Percentiles rank a stretch among this genome's conserved stretches.
phyloP scores from a whole-genome alignment of 2,888 invertebrate genomes.

The Carpatolechia fugitivella region DNA sequence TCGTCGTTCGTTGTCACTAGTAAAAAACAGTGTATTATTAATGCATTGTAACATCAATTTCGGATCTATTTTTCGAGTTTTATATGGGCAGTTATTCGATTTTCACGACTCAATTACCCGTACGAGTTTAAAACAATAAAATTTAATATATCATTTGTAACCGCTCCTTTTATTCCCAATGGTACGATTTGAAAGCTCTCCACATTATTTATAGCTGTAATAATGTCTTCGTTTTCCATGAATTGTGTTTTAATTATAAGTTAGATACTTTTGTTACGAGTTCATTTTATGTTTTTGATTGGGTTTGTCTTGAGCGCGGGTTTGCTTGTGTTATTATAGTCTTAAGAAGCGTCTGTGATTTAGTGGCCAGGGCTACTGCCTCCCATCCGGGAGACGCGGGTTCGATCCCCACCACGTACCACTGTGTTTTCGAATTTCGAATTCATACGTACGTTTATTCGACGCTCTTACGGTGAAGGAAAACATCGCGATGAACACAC shows the following conservation, averaged over 20 bases:
- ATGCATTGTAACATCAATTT: not conserved
- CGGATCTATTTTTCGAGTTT: constrained; percentile 22
- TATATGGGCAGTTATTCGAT: constrained; percentile 14
- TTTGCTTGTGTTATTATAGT: not conserved
- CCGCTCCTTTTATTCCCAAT: constrained; percentile 34
- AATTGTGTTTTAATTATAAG: constrained; percentile 52
- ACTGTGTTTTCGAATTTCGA: no score
- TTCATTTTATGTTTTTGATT: constrained; percentile 13
- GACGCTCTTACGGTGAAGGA: no score
- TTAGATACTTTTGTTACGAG: constrained; percentile 36
- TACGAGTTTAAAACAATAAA: constrained; percentile 49
- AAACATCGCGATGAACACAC: no score
- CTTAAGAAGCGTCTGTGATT: not conserved
- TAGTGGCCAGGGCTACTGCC: no score
- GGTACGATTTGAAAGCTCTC: constrained; percentile 41
- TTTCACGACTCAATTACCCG: constrained; percentile 55
- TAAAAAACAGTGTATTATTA: no score
- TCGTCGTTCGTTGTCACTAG: no score
- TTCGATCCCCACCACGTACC: no score
- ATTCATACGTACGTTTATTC: no score
- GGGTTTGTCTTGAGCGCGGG: not conserved
- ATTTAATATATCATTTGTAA: constrained; percentile 39
- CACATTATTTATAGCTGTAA: constrained; percentile 48
- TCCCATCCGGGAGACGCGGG: no score
- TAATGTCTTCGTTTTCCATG: constrained; percentile 55